Evolutionary conservation across 2,113 vertebrate genomes (phyloP), one percentile per base, ranked within the genome.

Genomic region (Amazona guildingii): DNA sequence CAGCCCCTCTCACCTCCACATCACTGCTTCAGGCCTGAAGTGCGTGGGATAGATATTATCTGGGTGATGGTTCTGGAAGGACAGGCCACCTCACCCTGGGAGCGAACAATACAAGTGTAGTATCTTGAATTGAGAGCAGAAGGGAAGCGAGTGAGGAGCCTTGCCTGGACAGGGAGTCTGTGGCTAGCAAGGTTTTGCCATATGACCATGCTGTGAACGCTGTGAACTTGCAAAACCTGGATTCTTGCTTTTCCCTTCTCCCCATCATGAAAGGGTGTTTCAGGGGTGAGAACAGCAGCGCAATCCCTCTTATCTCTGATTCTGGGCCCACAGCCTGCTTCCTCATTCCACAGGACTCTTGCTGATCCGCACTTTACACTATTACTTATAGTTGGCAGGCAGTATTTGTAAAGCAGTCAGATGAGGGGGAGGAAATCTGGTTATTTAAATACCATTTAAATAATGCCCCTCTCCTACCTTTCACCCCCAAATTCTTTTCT

Each of bases 301-400:
- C 86, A 95, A 82, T 95, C 74, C 86, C 86, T 97, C 96, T 95
- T 96, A 96, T 97, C 96, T 97, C 86, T 62, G 41, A 61, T 88
- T 86, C 92, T 87, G 94, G 86, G 95, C 96, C 81, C 89, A 54
- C 74, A 82, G 95, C 95, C 94, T 92, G 94, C 94, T 96, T 97
- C 96, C 96, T 97, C 96, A 96, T 97, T 97, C 96, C 96, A 89
- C 44, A 43, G 77, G 66, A 82, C 70, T 96, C 90, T 68, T 95
- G 83, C 94, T 95, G 92, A 94, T 96, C 88, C 94, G 96, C 95
- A 92, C 94, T 97, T 96, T 96, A 95, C 57, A 92, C 94, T 87
- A 62, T 90, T 94, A 81, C 83, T 90, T 85, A 57, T 25, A 90
- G 79, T 72, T 96, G 94, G 52, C 88, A 94, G 74, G 63, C 86